Evolutionary conservation across 2,113 vertebrate genomes (phyloP).

Genomic region (Onychostoma macrolepis): DNA sequence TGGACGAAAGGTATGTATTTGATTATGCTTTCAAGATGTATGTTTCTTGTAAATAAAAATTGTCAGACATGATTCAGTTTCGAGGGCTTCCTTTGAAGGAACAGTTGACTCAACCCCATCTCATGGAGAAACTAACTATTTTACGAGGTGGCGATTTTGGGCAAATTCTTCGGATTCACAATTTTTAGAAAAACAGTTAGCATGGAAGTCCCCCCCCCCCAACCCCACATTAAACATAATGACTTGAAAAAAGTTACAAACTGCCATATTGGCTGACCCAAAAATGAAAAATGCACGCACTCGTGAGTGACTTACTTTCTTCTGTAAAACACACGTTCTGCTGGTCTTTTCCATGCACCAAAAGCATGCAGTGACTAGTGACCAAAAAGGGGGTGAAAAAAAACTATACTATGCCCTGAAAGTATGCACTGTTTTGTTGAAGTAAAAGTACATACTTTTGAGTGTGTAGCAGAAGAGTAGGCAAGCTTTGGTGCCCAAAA

Average conservation of each 20-base stretch:
- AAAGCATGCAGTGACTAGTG: not conserved
- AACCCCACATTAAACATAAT: not conserved
- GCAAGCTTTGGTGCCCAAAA: too few species aligned
- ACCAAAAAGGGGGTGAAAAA: too few species aligned
- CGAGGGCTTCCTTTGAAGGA: not conserved
- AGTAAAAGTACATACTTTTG: too few species aligned
- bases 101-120: not conserved
- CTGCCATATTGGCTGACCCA: too few species aligned
- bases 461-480: too few species aligned
- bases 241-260: too few species aligned
- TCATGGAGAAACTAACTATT: not conserved
- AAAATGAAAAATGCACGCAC: too few species aligned
- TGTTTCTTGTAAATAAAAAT: not conserved
- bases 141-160: not conserved
- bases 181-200: not conserved
- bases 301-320: too few species aligned
- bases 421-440: too few species aligned
- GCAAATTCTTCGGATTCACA: not conserved
- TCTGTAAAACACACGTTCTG: not conserved
- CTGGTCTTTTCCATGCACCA: not conserved
- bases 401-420: too few species aligned
- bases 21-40: too few species aligned
- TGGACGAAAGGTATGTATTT: slow-evolving; percentile 87
- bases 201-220: not conserved
- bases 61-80: not conserved